Conservation (phyloP, 2,113 vertebrate species). For the Tragelaphus strepsiceros region DNA sequence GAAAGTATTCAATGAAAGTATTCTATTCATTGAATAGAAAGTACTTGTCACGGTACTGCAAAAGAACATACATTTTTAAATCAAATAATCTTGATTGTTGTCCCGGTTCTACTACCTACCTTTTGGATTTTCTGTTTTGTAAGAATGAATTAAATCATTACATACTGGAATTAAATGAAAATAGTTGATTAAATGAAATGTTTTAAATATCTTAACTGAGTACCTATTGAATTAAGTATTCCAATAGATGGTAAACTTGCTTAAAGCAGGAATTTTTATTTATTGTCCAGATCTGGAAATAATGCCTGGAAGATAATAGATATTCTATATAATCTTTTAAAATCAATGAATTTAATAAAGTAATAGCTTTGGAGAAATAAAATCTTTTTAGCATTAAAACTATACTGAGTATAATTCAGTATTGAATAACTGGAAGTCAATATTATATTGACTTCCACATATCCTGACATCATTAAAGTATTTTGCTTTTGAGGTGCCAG, state of each 20-base stretch:
- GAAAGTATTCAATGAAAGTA: background rate
- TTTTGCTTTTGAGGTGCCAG: background rate
- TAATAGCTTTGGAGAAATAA: background rate
- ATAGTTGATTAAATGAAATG: background rate
- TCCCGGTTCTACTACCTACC: background rate
- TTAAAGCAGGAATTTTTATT: background rate
- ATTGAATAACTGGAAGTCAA: background rate
- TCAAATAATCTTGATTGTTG: background rate
- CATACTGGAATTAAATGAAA: background rate
- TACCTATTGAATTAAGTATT: background rate
- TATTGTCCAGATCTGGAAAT: background rate
- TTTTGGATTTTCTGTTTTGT: background rate
- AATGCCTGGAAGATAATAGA: background rate
- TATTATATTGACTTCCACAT: background rate
- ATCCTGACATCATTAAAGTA: background rate
- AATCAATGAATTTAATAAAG: background rate
- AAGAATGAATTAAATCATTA: background rate
- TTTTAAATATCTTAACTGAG: background rate
- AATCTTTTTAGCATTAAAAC: background rate
- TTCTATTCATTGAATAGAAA: background rate
- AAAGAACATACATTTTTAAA: background rate
- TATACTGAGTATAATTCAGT: background rate
- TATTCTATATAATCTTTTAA: background rate
- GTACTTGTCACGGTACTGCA: background rate
- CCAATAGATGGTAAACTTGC: background rate